These are phyloP conservation scores for Xenopus petersii DNA, from an alignment of 2,797 vertebrate genomes.

Conservation along the genomic window DNA sequence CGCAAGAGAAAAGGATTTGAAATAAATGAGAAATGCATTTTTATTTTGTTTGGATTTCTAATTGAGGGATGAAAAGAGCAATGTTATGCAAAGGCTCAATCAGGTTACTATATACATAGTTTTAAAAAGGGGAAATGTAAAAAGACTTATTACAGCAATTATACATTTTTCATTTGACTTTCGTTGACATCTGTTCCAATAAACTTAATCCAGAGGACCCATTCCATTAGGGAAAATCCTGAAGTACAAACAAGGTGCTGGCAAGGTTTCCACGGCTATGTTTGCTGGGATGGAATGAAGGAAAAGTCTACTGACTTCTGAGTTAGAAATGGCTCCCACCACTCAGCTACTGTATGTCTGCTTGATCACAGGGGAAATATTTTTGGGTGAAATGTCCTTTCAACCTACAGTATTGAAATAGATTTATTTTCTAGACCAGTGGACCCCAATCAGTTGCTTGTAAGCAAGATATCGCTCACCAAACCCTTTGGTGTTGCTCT, in stretches of 20 bases:
- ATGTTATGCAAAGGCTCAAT: not conserved
- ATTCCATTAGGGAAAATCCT: slow-evolving; percentile 1
- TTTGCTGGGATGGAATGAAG: not conserved
- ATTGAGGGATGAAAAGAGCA: not conserved
- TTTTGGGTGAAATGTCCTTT: no score
- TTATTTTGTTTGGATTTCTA: not conserved
- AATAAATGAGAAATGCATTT: no score
- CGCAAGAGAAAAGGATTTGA: no score
- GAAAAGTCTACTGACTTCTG: no score
- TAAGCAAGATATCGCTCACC: no score
- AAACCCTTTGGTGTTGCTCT: no score
- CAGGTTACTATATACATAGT: not conserved
- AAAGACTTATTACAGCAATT: not conserved
- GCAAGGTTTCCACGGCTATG: not conserved
- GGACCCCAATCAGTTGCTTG: no score
- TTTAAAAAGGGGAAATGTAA: not conserved
- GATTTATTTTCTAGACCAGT: no score
- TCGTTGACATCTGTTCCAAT: slow-evolving; percentile 1
- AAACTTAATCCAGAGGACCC: not conserved
- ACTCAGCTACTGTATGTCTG: no score
- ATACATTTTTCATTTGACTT: not conserved
- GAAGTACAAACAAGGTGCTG: slow-evolving; percentile 1
- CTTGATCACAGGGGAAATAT: no score
- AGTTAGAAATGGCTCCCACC: no score
- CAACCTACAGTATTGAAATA: no score